Percentiles rank a stretch among this genome's conserved stretches.
Conservation (phyloP, 2,797 vertebrate genomes). For the Tapera naevia region DNA sequence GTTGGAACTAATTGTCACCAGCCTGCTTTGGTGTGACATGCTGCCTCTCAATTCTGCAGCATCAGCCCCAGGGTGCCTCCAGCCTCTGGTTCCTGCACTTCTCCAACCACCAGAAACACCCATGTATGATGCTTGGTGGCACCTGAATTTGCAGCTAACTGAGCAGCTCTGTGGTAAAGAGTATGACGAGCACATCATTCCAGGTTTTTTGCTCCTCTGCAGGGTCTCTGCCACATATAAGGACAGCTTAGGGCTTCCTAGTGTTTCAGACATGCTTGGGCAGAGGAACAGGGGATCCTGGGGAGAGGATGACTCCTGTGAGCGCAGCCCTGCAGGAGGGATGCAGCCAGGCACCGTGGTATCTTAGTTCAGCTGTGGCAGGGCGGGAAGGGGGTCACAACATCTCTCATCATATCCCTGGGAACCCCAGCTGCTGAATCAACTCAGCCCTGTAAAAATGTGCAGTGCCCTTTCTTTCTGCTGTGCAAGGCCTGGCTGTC, state of each 20-base stretch:
- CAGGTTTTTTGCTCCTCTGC: background rate
- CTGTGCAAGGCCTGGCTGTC: background rate
- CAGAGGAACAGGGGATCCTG: background rate
- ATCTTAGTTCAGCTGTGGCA: background rate
- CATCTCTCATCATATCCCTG: background rate
- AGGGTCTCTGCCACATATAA: accelerated
- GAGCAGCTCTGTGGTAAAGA: background rate
- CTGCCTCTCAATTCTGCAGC: background rate
- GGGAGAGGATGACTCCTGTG: background rate
- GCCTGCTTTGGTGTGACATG: background rate
- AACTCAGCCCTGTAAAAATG: background rate
- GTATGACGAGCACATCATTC: background rate
- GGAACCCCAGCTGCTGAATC: background rate
- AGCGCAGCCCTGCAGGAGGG: background rate
- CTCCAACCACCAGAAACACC: background rate
- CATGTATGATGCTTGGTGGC: background rate
- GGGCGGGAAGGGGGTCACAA: background rate
- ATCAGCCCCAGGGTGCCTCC: background rate
- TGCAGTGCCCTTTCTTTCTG: background rate
- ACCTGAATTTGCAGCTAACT: background rate
- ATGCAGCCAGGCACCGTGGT: background rate
- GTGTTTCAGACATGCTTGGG: background rate
- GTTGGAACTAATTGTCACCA: conserved; percentile 45
- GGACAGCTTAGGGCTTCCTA: background rate
- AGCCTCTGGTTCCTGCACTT: background rate